A percentile compares a stretch with the other conserved stretches of the same genome.
phyloP scores from a whole-genome alignment of 37 sponge, comb jelly and placozoan species.

The Diacarnus erythraeanus region DNA sequence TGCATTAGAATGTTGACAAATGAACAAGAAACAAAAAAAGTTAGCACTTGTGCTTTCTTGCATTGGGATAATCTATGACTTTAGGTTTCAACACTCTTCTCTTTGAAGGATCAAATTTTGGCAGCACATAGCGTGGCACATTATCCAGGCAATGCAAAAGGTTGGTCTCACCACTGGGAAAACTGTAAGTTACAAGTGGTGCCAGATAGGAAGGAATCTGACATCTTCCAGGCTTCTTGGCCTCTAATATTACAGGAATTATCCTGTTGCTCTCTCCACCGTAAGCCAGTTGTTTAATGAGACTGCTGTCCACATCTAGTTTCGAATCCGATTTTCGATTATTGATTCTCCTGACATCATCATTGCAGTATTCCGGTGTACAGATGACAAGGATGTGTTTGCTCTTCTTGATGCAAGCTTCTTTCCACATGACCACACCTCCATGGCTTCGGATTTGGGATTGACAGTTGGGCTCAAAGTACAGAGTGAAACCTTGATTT shows the following conservation, averaged over 20 bases:
- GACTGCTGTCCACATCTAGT: constrained; percentile 11
- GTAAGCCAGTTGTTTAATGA: constrained; percentile 12
- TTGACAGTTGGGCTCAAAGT: constrained; percentile 17
- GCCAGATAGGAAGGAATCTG: constrained; percentile 18
- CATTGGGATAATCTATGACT: background rate
- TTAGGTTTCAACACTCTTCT: constrained; percentile 19
- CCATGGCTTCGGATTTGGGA: background rate
- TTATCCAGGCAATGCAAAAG: constrained; percentile 9
- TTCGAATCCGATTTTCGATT: background rate
- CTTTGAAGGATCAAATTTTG: background rate
- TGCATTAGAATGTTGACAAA: background rate
- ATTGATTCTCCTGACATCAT: background rate
- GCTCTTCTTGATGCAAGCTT: constrained; percentile 3
- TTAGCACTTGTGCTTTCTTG: background rate
- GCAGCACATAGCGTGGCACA: constrained; percentile 1
- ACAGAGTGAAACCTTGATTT: constrained; percentile 16
- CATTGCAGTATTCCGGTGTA: constrained; percentile 22
- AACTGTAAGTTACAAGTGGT: background rate
- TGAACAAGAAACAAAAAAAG: background rate
- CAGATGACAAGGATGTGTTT: constrained; percentile 38
- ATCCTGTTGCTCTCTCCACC: background rate
- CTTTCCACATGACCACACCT: constrained; percentile 26
- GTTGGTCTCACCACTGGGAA: constrained; percentile 20
- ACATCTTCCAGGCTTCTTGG: background rate
- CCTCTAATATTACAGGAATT: constrained; percentile 22